phyloP scores from a whole-genome alignment of 2,797 vertebrate species.

The Mionectes olivaceus region DNA sequence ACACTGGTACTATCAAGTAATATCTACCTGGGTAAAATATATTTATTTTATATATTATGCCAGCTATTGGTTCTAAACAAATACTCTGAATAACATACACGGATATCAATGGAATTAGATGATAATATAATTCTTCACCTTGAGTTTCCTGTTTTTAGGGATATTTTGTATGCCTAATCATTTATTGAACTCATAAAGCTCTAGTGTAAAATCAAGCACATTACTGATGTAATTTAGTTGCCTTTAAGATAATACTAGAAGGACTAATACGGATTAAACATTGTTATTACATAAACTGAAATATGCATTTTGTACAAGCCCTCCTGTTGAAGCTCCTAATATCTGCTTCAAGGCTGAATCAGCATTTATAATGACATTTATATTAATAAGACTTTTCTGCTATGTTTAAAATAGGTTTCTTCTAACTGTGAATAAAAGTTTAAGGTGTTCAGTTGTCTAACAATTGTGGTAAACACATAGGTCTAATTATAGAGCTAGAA shows the following conservation, averaged over 20 bases:
- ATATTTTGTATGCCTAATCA: not conserved
- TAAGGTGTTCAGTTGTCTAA: not conserved
- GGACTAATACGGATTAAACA: not conserved
- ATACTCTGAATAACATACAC: not conserved
- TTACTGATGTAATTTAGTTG: not conserved
- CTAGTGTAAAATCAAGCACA: not conserved
- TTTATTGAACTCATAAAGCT: not conserved
- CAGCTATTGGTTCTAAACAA: not conserved
- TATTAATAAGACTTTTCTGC: not conserved
- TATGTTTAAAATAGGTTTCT: not conserved
- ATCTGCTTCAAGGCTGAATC: not conserved
- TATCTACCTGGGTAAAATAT: not conserved
- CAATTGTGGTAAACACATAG: not conserved
- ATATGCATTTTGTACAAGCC: not conserved
- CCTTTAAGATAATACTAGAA: not conserved
- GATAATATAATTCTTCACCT: not conserved
- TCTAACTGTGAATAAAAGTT: not conserved
- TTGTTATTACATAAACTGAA: not conserved
- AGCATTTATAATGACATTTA: not conserved
- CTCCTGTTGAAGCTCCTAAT: not conserved
- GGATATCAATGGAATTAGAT: not conserved
- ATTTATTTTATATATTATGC: not conserved
- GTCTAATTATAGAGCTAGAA: not conserved
- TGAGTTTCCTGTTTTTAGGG: not conserved
- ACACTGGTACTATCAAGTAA: not conserved